Conservation (phyloP, 1,140 invertebrate genomes). For the Cherax destructor region DNA sequence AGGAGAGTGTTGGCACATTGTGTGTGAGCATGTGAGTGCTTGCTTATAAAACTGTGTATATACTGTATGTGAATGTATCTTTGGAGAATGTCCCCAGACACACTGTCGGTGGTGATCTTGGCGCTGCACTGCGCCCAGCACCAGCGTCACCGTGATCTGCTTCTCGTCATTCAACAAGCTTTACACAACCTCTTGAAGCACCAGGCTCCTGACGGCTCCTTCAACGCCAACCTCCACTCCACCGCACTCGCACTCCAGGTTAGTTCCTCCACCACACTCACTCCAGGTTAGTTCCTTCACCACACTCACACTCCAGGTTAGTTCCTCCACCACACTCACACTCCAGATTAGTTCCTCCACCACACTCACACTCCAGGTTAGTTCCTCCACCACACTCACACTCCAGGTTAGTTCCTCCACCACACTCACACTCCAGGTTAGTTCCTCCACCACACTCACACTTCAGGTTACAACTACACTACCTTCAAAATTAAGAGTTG, state of each 20-base stretch:
- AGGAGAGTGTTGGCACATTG: too few species aligned
- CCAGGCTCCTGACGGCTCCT: constrained; percentile 86
- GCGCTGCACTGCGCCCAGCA: constrained; percentile 89
- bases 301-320: too few species aligned
- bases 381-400: not conserved
- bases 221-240: constrained; percentile 84
- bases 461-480: too few species aligned
- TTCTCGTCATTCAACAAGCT: constrained; percentile 85
- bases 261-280: not conserved
- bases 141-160: constrained; percentile 85
- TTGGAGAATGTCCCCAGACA: constrained; percentile 79
- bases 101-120: constrained; percentile 88
- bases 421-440: constrained; percentile 85
- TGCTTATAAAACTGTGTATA: too few species aligned
- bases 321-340: too few species aligned
- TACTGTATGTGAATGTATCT: too few species aligned
- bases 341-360: constrained; percentile 77
- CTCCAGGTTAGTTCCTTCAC: too few species aligned
- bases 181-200: constrained; percentile 84
- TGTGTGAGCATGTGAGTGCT: not conserved
- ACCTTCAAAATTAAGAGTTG: not conserved
- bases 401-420: constrained; percentile 77
- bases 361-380: constrained; percentile 85
- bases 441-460: not conserved
- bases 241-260: constrained; percentile 87